Base-by-base conservation (phyloP, 1,140 invertebrate species). In the Drosophila tristis region DNA sequence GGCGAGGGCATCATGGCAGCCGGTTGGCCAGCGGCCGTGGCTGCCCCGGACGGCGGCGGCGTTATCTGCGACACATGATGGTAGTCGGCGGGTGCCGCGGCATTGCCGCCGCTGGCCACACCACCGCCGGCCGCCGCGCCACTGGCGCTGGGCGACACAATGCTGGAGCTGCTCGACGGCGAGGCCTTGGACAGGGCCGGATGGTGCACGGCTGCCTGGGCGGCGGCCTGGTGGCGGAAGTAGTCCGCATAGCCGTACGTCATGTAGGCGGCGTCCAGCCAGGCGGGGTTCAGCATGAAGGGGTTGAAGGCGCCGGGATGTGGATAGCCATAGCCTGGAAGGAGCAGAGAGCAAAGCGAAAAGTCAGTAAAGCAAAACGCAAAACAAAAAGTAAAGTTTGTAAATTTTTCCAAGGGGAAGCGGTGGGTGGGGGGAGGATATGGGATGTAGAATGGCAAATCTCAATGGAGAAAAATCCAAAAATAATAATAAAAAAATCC, bases 241-340 rank as follows among this genome's bases (percentile, higher is more conserved):
- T 75, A 94, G 87, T 94, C 96, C n/a, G 93, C 94, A 92, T 95
- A 96, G 4, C 95, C 94, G 84, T 96, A 95, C 44, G 91, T 92
- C 85, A 96, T 93, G 86, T 96, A 96, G 0, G 95, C 94, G 2
- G 95, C 94, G 67, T 96, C 96, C 54, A 96, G 90, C 96, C 96
- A 96, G 8, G 94, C 94, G 0, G 96, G 95, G 67, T 95, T 95
- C 15, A 96, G 84, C 20, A 96, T 92, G 91, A 96, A 95, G 13
- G 95, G 95, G 78, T 94, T 95, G 80, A 95, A 95, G 4, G 93
- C 94, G 50, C 94, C 94, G 11, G 94, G 94, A 89, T 95, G 93
- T 29, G 95, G 95, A 93, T 93, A 92, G 91, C 95, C 92, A 94
- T 94, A 96, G 94, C 94, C 96, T 97, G 92, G 16, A 94, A 94